Evolutionary conservation across 2,888 invertebrate genomes (phyloP), one percentile per base, ranked within the genome.

Genomic region (Atethmia centrago): DNA sequence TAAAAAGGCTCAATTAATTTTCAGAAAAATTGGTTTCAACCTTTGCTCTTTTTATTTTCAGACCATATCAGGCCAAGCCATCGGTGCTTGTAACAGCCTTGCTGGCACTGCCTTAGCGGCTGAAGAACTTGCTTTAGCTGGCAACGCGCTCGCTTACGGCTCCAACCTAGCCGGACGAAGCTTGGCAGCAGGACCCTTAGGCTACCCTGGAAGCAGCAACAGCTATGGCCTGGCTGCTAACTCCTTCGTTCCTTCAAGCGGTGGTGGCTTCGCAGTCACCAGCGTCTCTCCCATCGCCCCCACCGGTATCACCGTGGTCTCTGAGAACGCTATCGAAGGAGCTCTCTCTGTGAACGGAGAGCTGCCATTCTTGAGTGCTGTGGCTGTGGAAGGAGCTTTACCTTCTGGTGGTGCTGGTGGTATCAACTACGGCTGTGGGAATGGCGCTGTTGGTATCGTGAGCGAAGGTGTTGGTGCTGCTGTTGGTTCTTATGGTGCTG

Each of bases 241-340:
- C 51, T 66, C 63, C 49, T 51, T 82, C 9, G 55, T 70, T 0
- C 83, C 85, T 9, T 45, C 87, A 12, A 80, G 63, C 61, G 88
- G 89, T 0, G 89, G 89, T 0, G 77, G 84, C 0, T 85, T 88
- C 12, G 77, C 85, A 21, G 87, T 90, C 5, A 87, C 89, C 66
- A 91, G 91, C 70, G 62, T 80, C 12, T 91, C 89, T 2, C 87
- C 89, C 3, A 87, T 89, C 42, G 76, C 88, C 0, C 92, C 93
- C 0, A 87, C 86, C 1, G 90, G 90, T 10, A 82, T 94, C 3
- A 85, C 88, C 12, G 88, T 92, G 5, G 56, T 87, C 14, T 93
- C 93, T 9, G 92, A 93, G 71, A 92, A 92, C 70, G 88, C 82
- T 7, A 90, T 91, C 21, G 87, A 89, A 65, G 92, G 92, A 0